phyloP scores from a whole-genome alignment of 2,113 vertebrate species.

The Ictidomys tridecemlineatus region DNA sequence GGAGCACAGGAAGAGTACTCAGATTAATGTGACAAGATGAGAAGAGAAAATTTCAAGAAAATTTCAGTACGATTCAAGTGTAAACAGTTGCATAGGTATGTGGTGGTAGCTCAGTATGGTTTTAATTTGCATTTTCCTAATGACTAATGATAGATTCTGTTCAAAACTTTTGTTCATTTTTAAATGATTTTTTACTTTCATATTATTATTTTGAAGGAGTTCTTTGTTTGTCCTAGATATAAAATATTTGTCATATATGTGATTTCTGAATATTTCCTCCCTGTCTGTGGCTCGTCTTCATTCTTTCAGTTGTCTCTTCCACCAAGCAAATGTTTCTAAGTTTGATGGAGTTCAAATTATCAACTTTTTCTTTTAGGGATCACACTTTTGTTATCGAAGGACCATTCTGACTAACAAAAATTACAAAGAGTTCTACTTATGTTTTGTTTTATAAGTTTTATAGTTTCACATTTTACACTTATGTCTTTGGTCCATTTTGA shows the following conservation, averaged over 20 bases:
- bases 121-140: background rate
- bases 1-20: background rate
- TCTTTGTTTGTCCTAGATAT: background rate
- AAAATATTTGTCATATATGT: background rate
- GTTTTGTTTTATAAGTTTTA: slow-evolving; percentile 1
- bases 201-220: background rate
- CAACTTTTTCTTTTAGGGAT: background rate
- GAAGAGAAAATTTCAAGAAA: background rate
- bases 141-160: background rate
- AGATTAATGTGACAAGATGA: background rate
- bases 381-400: background rate
- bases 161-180: background rate
- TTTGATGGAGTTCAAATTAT: background rate
- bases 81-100: background rate
- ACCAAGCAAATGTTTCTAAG: background rate
- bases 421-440: background rate
- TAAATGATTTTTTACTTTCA: background rate
- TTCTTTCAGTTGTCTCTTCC: background rate
- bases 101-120: background rate
- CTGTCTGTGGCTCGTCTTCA: background rate
- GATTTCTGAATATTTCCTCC: slow-evolving; percentile 12
- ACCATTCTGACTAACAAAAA: background rate
- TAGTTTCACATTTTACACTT: background rate
- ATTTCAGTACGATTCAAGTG: background rate
- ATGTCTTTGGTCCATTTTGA: background rate